Evolutionary conservation across 35 echinoderm and acorn worm species (phyloP), one percentile per base, ranked within the genome.

Genomic region (Apostichopus japonicus): DNA sequence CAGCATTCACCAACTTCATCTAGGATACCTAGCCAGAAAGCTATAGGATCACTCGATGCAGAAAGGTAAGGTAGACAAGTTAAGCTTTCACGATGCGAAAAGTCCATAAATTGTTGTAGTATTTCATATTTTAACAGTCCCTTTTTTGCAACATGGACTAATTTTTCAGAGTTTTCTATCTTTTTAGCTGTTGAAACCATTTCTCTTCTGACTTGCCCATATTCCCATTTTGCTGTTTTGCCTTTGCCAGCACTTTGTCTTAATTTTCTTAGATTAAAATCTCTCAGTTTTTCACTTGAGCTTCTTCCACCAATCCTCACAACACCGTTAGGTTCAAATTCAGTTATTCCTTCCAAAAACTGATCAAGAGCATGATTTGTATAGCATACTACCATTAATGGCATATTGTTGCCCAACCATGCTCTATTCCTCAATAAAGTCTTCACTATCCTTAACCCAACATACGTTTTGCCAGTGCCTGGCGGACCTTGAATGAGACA

Each of bases 281-380:
- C 55, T n/a, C 88, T 54, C 25, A 98, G 72, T 62, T 24, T 58
- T 77, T 95, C 81, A 86, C 94, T 98, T 22, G 24, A 90, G 65
- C 96, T 95, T 86, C 96, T 83, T 13, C 94, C 80, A 80, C 96
- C 96, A 87, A 98, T 93, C 19, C 96, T 72, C 14, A 98, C 92
- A 11, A 98, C 84, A n/a, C 90, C 90, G 0, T 92, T 8, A 4
- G 56, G 70, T 24, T 88, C 27, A 77, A 98, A 98, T 1, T 71
- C 5, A 27, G 81, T 14, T 23, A 95, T 90, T 19, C 92, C 94
- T 84, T 98, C 94, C 56, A 98, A 53, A 76, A 98, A 98, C 44
- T 98, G 96, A 90, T 98, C 96, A 6, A 98, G 92, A 8, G 96
- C 96, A 79, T 98, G 96, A 59, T 98, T 98, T 61, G 96, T 98